A percentile compares a stretch with the other conserved stretches of the same genome.
phyloP scores from a whole-genome alignment of 2,888 invertebrate genomes.

The Dicyrtomina minuta region DNA sequence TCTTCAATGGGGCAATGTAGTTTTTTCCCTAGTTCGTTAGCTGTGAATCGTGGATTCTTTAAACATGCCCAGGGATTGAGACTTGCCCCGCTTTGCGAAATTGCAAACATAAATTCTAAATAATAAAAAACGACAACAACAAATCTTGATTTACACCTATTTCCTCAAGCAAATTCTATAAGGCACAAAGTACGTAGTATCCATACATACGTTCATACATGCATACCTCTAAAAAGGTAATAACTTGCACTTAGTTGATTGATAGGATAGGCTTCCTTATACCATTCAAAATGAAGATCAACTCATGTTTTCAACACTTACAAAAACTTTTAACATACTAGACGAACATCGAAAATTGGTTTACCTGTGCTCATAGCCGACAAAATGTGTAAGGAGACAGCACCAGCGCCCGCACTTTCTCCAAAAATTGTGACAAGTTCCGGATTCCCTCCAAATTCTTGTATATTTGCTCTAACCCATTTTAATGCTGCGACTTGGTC shows the following conservation, averaged over 20 bases:
- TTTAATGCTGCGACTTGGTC: conserved; percentile 35
- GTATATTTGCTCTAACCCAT: conserved; percentile 19
- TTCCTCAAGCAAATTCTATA: not conserved
- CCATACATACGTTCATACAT: no score
- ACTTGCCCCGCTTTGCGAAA: conserved; percentile 40
- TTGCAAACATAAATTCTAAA: conserved; percentile 39
- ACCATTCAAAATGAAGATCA: no score
- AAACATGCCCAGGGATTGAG: conserved; percentile 43
- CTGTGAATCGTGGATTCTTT: conserved; percentile 34
- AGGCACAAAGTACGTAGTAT: no score
- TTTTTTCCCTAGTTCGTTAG: conserved; percentile 41
- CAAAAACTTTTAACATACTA: not conserved
- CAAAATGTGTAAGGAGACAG: conserved; percentile 15
- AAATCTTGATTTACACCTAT: no score
- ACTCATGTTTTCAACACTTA: no score
- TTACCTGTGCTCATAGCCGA: conserved; percentile 25
- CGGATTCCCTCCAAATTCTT: conserved; percentile 23
- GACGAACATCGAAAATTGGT: not conserved
- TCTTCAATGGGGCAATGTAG: conserved; percentile 42
- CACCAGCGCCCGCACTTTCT: conserved; percentile 18
- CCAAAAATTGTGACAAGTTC: conserved; percentile 23
- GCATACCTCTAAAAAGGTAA: no score
- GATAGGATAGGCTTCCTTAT: no score
- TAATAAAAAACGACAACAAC: not conserved
- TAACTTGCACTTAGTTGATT: no score